Conservation (phyloP, 2,888 invertebrate species). For the Synergus gifuensis region DNA sequence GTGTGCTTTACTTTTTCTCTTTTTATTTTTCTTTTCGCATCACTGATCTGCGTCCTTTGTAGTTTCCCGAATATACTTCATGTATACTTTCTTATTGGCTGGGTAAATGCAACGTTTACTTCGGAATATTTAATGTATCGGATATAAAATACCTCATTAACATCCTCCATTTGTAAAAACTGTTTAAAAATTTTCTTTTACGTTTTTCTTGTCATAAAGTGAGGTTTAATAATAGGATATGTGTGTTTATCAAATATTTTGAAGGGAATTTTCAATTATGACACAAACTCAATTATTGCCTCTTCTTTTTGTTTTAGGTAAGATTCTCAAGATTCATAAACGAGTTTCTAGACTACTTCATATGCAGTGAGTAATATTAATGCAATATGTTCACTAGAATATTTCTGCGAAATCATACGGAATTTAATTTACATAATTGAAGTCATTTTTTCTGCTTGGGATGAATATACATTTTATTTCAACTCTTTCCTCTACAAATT, state of each 20-base stretch:
- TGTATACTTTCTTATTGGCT: slow-evolving; percentile 5
- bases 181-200: not conserved
- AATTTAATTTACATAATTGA: slow-evolving; percentile 2
- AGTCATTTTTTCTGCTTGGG: not conserved
- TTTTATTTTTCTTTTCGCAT: slow-evolving; percentile 23
- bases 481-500: not conserved
- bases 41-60: slow-evolving; percentile 25
- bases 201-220: not conserved
- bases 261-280: not conserved
- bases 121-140: not conserved
- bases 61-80: slow-evolving; percentile 21
- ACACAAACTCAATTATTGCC: not conserved
- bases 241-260: not conserved
- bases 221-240: no score
- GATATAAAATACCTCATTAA: not conserved
- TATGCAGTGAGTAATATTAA: slow-evolving; percentile 15
- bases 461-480: not conserved
- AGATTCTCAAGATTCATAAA: not conserved
- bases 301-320: slow-evolving; percentile 28
- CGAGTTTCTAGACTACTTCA: not conserved
- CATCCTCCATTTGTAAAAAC: not conserved
- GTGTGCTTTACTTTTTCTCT: slow-evolving; percentile 31
- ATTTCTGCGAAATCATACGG: not conserved
- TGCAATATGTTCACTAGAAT: not conserved
- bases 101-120: slow-evolving; percentile 6